These are phyloP conservation scores for Lichenostomus cassidix DNA, from an alignment of 2,113 vertebrate genomes.

Conservation along the genomic window DNA sequence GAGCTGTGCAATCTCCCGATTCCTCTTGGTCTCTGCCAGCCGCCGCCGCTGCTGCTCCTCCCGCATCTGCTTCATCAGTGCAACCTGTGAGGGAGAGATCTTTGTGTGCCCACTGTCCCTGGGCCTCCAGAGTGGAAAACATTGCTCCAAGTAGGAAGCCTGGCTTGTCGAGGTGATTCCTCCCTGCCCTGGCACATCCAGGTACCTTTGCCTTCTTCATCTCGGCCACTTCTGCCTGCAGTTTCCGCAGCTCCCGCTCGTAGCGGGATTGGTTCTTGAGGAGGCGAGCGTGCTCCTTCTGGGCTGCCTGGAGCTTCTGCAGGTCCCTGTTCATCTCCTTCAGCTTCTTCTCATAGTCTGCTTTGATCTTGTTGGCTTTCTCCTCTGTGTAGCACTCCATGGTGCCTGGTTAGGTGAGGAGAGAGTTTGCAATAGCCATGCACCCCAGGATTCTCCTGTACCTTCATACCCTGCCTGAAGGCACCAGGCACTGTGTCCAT, in stretches of 20 bases:
- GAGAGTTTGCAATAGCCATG: fast-evolving
- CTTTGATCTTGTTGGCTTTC: conserved; percentile 90
- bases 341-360: conserved; percentile 94
- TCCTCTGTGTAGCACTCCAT: conserved; percentile 99
- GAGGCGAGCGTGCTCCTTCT: conserved; percentile 93
- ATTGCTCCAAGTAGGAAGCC: fast-evolving
- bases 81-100: conserved; percentile 72
- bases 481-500: neutral
- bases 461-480: neutral
- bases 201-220: conserved; percentile 98
- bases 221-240: conserved; percentile 90
- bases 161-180: neutral
- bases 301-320: conserved; percentile 90
- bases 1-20: conserved; percentile 92
- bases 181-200: neutral
- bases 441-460: fast-evolving
- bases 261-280: conserved; percentile 96
- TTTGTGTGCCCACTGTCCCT: fast-evolving
- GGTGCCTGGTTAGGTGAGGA: conserved; percentile 65
- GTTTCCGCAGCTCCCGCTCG: conserved; percentile 91
- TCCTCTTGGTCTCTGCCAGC: conserved; percentile 91
- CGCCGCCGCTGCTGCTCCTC: conserved; percentile 93
- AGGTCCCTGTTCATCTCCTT: conserved; percentile 97
- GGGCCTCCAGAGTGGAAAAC: neutral
- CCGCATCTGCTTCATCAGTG: conserved; percentile 97